Evolutionary conservation across 92 coral and sea anemone species (phyloP), one percentile per base, ranked within the genome.

Genomic region (Palythoa grandiflora): DNA sequence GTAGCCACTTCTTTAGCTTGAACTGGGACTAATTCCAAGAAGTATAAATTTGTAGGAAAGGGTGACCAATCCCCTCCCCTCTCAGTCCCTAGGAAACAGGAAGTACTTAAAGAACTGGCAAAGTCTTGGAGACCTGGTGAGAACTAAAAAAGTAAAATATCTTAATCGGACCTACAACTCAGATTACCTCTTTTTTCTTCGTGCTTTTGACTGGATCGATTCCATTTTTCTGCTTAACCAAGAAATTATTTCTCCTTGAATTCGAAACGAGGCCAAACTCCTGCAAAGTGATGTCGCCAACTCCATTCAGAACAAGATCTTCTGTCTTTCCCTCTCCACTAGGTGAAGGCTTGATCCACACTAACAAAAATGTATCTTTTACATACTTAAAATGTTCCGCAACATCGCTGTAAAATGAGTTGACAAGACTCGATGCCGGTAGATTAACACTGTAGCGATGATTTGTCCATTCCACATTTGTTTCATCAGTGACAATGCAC

Each of bases 401-500:
- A 16, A 93, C 94, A 86, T 95, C 89, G 76, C 73, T 51, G 52
- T 81, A 87, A 6, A 95, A 83, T 50, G 94, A 88, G 79, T 91
- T 83, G 68, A 95, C 92, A 6, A 86, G 87, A 65, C 94, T 79
- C 15, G 98, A 93, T 19, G 94, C 88, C 12, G 98, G 93, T 38
- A 95, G 92, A 75, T 91, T 95, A 1, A 95, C 89, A 0, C 94
- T 88, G 39, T 83, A 87, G 21, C 78, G 83, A 76, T 52, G 59
- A 53, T 37, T 85, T 20, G 83, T 76, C 98, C 98, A 94, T 60
- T 97, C 98, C 3, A 84, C 44, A 5, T 76, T 87, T 10, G 98
- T 97, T 60, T 95, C 99, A 84, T 97, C 99, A 57, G 91, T 92
- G 19, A 97, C 88, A 75, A 97, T 91, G 73, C 99, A 97, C 38